Base-by-base conservation (phyloP, 2,888 invertebrate genomes). In the Cabera pusaria region DNA sequence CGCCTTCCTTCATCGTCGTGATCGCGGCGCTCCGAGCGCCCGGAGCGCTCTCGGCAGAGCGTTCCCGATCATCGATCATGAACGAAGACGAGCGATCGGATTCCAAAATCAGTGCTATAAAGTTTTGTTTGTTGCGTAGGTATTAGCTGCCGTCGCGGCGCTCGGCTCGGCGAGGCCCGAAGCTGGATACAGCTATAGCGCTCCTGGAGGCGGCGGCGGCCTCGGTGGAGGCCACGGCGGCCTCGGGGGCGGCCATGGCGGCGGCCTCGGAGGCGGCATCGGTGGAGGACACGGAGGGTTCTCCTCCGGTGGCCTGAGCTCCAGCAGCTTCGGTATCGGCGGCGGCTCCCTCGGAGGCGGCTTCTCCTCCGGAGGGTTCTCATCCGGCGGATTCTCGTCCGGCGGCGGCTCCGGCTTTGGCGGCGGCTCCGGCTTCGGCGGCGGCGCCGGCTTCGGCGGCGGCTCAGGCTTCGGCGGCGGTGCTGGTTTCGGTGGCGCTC, bases 121-220 rank as follows among this genome's bases (percentile, higher is more conserved):
- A 59, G 44, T 43, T 57, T 49, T 56, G 49, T 57, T 56, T 54
- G 48, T 55, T 23, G 37, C 53, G 61, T 74, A 88, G 88, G 88
- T 88, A 76, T 76, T 88, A 62, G 87, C 88, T 63, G 89, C 88
- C 76, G 84, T 91, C 51, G 82, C 90, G 78, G 89, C 90, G 39
- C 79, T 90, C 71, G 90, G 90, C 67, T 88, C 90, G 70, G 91
- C 90, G 38, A 83, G 90, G 45, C 92, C 92, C 70, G 91, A 92
- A 75, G 91, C 91, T 65, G 91, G 91, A 60, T 91, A 91, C 75
- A 91, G 90, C 73, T 91, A 90, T 79, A 86, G 74, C 73, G 86
- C 88, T 32, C 87, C 88, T 40, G 81, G 84, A 39, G 85, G 86
- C 47, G 81, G 82, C 42, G 72, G 72, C 47, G 56, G 82, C 42